Base-by-base conservation (phyloP, 2,797 vertebrate species). In the Microcaecilia unicolor region DNA sequence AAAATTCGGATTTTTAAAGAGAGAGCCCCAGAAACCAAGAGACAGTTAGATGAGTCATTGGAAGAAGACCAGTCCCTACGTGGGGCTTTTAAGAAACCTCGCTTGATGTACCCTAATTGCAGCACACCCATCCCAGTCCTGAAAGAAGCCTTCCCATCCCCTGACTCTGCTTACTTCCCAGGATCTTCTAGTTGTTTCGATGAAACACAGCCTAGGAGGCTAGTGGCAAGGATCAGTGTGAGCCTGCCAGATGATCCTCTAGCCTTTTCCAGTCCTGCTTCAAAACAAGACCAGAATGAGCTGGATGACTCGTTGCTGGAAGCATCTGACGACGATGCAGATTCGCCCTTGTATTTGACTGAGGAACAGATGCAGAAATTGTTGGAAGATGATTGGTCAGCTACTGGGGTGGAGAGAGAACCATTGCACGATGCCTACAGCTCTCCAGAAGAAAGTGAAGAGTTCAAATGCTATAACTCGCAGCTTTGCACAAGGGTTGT, bases 331-430 rank as follows among this genome's bases (percentile, higher is more conserved):
- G 21, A 48, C 25, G 73, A 72, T 38, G 61, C 54, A 33, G 66
- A 56, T 27, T 78, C 63, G 28, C 47, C 65, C 18, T 67, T 70
- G 5, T 48, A 15, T 53, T 64, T 66, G 36, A 74, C 77, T 0
- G 56, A 62, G 48, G 75, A 78, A 20, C 64, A 75, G 49, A 77
- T 78, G 48, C 59, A 80, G 32, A 50, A 61, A 20, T 59, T 80
- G 11, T 30, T 85, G 30, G 72, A 67, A n/a, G 72, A 69, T 20
- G 72, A 78, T 33, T 18, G 27, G 2, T 1, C 12, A 9, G 27
- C 15, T 43, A 22, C n/a, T 12, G 11, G 10, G 13, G 15, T 41
- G 10, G 19, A 20, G 27, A 9, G 12, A 25, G 17, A 13, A n/a
- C n/a, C n/a, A n/a, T n/a, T n/a, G n/a, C n/a, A 22, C 27, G 7